Base-by-base conservation (phyloP, 2,113 vertebrate genomes). In the Proterorhinus semilunaris region DNA sequence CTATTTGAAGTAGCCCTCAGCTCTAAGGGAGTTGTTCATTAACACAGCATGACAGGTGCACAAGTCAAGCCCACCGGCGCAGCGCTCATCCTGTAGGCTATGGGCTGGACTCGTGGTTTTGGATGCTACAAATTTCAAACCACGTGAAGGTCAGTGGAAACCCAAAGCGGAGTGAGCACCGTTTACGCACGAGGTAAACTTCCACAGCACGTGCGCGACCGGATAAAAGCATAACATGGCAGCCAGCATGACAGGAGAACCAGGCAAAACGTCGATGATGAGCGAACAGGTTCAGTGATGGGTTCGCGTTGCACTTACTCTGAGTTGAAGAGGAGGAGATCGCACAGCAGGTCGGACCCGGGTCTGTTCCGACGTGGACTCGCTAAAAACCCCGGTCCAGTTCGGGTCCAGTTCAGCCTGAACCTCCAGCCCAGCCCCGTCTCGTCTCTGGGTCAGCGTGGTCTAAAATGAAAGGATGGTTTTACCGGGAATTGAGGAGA, bases 401-500 rank as follows among this genome's bases (percentile, higher is more conserved):
- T 21, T 8, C 43, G 10, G 59, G 43, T 46, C 27, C 15, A 15
- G 27, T 36, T 36, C 27, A 0, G 55, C 9, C 7, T 8, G 36
- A 4, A 61, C 7, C 9, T 42, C 10, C 27, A 43, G 27, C 17
- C 5, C 4, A 15, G 12, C 6, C 43, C 12, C 11, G 42, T 46
- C 44, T 63, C n/a, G 16, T 7, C 13, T 13, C 7, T 50, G 27
- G 10, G 46, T 12, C 12, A 51, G 27, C 27, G 27, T 5, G 27
- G 27, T 36, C 27, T 36, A 5, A 36, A 36, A 3, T 36, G 27
- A 69, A 17, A 57, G 36, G 46, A 17, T 27, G 43, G 47, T 2
- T 10, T 75, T 21, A 53, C 46, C 10, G 8, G 51, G 47, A 12
- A 71, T 74, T 72, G 21, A 67, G 36, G 21, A 67, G 36, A 21